phyloP scores from a whole-genome alignment of 2,888 invertebrate genomes.

The Zygothrica quintamaculata region DNA sequence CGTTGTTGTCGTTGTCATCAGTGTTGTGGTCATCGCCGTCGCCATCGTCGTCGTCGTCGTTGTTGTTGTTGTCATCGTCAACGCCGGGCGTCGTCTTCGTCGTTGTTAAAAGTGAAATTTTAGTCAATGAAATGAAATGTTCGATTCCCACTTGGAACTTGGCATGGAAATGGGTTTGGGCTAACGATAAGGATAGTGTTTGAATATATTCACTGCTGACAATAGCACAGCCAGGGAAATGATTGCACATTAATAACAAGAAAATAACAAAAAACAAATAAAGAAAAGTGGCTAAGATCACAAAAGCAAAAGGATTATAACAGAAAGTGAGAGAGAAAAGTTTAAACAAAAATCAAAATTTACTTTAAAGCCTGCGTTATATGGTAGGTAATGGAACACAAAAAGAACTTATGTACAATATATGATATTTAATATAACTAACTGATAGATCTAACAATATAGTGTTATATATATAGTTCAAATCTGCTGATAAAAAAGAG shows the following conservation, averaged over 20 bases:
- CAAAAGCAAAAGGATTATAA: slow-evolving; percentile 36
- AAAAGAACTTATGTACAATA: too few species aligned
- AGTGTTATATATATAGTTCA: too few species aligned
- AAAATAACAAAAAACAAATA: slow-evolving; percentile 15
- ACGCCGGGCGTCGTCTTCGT: slow-evolving; percentile 19
- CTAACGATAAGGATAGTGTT: slow-evolving; percentile 18
- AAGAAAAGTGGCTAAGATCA: too few species aligned
- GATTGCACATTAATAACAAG: slow-evolving; percentile 43
- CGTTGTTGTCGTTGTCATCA: slow-evolving; percentile 32
- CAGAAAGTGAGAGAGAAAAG: slow-evolving; percentile 3
- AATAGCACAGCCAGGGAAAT: slow-evolving; percentile 52
- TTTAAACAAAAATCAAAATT: slow-evolving; percentile 28
- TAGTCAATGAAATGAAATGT: slow-evolving; percentile 68
- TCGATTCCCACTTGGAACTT: slow-evolving; percentile 15
- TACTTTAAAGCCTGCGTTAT: slow-evolving; percentile 38
- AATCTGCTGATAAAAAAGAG: too few species aligned
- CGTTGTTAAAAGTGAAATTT: slow-evolving; percentile 77
- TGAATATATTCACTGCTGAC: slow-evolving; percentile 52
- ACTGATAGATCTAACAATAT: too few species aligned
- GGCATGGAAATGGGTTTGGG: slow-evolving; percentile 1
- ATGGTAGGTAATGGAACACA: slow-evolving; percentile 76
- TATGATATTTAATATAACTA: too few species aligned
- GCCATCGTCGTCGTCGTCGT: slow-evolving; percentile 30
- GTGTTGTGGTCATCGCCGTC: slow-evolving; percentile 33
- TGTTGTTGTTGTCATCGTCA: slow-evolving; percentile 32